Percentiles rank a stretch among this genome's conserved stretches.
phyloP scores from a whole-genome alignment of 2,797 vertebrate genomes.

The Propithecus deckenii region DNA sequence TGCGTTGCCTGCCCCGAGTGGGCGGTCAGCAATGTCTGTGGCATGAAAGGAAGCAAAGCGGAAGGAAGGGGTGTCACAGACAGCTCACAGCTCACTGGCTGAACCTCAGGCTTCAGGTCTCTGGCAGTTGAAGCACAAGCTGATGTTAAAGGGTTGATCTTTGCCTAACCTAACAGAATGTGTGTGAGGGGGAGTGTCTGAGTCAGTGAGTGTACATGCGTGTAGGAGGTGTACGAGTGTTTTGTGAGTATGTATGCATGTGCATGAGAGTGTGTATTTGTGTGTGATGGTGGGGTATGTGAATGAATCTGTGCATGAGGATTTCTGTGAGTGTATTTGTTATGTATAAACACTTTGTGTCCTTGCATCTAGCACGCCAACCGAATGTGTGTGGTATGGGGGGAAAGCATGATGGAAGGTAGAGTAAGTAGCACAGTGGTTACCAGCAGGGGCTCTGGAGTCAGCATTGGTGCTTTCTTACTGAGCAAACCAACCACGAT shows the following conservation, averaged over 20 bases:
- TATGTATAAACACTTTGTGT: neutral
- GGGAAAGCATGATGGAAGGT: neutral
- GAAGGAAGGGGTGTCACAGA: neutral
- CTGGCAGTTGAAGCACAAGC: neutral
- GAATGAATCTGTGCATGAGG: neutral
- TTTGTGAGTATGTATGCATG: neutral
- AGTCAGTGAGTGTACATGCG: neutral
- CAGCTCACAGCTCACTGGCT: neutral
- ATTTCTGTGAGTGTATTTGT: neutral
- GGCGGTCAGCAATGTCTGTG: neutral
- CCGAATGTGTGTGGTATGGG: neutral
- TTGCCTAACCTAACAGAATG: neutral
- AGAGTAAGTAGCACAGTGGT: neutral
- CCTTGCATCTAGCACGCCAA: neutral
- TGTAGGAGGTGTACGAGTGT: no score
- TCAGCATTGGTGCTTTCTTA: neutral
- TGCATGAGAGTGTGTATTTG: neutral
- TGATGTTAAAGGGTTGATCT: neutral
- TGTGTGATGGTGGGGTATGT: neutral
- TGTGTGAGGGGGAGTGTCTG: neutral
- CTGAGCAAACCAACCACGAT: neutral
- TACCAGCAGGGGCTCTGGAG: neutral
- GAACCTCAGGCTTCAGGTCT: neutral
- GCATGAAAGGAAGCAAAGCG: neutral
- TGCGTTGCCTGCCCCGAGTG: neutral